Percentiles rank a stretch among this genome's conserved stretches.
phyloP scores from a whole-genome alignment of 2,888 invertebrate species.

The Pollenia labialis region DNA sequence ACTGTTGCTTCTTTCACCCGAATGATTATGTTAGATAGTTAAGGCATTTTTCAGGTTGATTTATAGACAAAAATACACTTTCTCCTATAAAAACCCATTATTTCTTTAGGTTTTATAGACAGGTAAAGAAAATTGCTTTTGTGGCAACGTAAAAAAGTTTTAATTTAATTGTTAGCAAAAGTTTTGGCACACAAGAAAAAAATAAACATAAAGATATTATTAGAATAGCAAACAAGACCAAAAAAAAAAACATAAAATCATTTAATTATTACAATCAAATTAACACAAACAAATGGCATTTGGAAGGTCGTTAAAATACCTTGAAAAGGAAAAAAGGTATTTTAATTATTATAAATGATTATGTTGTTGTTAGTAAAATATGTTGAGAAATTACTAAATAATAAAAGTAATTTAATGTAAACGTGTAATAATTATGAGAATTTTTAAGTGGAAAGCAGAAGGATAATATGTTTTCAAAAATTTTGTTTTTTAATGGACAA shows the following conservation, averaged over 20 bases:
- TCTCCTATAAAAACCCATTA: background rate
- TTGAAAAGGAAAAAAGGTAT: background rate
- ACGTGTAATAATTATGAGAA: background rate
- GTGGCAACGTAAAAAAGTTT: constrained; percentile 58
- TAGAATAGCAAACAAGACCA: constrained; percentile 14
- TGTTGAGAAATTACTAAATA: background rate
- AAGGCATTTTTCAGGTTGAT: constrained; percentile 62
- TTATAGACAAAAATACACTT: constrained; percentile 45
- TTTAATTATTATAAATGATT: constrained; percentile 16
- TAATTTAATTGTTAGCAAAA: constrained; percentile 68
- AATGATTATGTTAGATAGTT: constrained; percentile 46
- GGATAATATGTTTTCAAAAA: background rate
- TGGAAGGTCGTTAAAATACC: background rate
- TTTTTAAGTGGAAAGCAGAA: background rate
- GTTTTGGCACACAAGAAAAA: constrained; percentile 31
- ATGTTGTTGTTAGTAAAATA: background rate
- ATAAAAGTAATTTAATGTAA: constrained; percentile 10
- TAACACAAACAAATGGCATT: constrained; percentile 59
- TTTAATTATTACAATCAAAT: constrained; percentile 69
- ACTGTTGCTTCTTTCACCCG: constrained; percentile 53
- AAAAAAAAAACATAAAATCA: constrained; percentile 50
- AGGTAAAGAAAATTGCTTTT: constrained; percentile 45
- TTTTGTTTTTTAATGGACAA: too few relatives aligned
- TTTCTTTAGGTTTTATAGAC: background rate
- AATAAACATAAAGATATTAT: constrained; percentile 51